Base-by-base conservation (phyloP, 2,113 vertebrate species). In the Dendrocopos noguchii region DNA sequence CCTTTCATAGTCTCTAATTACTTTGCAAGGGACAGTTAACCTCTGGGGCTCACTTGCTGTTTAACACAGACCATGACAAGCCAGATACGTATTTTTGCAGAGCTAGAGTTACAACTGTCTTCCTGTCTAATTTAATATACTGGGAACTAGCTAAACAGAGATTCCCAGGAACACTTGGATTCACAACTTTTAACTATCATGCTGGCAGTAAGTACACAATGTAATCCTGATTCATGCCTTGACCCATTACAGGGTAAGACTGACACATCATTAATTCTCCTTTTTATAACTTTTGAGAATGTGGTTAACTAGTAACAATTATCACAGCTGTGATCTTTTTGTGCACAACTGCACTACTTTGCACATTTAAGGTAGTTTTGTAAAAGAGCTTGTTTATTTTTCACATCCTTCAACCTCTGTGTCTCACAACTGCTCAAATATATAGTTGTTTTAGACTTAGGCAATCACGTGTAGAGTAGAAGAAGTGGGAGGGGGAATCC, bases 201-300 rank as follows among this genome's bases (percentile, higher is more conserved):
- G 33, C 47, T 90, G 63, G 36, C 64, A 65, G 59, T 71, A 92
- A 75, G 19, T 21, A 70, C 46, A 24, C 11, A 27, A 67, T 81
- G 53, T 79, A 29, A 68, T 84, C 80, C 46, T 73, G 7, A 83
- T 96, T 93, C 81, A 60, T 94, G 75, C 14, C 25, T 94, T 91
- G 88, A 85, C 81, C 80, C 71, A 84, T 87, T 95, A 94, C 95
- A 97, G 65, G 81, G 55, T 92, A 92, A 91, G 92, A 53, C 34
- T 55, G 81, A 83, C 67, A 77, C 50, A 52, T 66, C 28, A 55
- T 56, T 53, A 77, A 84, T 81, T 72, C 87, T 86, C 5, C 8
- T 14, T 88, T 93, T 93, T 90, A 84, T 86, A 93, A 83, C 82
- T 94, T 95, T 46, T 73, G 52, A 93, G 24, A 96, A 80, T 24